These are phyloP conservation scores for Agrotis clavis DNA, from an alignment of 2,888 invertebrate species.

Conservation along the genomic window DNA sequence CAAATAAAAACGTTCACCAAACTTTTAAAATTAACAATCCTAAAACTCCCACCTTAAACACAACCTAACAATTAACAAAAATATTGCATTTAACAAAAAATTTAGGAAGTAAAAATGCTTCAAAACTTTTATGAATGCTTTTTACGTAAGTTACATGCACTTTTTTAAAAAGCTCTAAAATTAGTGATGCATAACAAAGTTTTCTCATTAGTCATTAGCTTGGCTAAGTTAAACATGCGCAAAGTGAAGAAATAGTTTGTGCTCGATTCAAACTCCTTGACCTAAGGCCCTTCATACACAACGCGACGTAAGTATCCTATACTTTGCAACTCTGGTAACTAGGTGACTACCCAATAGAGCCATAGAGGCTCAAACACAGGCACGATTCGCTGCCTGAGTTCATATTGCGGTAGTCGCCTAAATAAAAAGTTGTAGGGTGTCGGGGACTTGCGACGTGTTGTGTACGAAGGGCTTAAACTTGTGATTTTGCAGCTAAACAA, in stretches of 20 bases:
- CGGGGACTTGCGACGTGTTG: too few species aligned
- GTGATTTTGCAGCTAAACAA: slow-evolving; percentile 15
- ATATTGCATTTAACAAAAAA: slow-evolving; percentile 39
- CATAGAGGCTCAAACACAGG: too few species aligned
- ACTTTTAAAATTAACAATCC: neutral
- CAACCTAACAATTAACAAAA: slow-evolving; percentile 7
- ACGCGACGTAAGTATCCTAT: too few species aligned
- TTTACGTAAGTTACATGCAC: slow-evolving; percentile 46
- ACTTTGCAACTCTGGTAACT: too few species aligned
- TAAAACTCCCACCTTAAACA: neutral
- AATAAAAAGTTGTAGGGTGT: too few species aligned
- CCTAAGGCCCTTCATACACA: too few species aligned
- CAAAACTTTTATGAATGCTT: slow-evolving; percentile 45
- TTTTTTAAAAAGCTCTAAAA: slow-evolving; percentile 61
- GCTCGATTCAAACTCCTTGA: slow-evolving; percentile 34
- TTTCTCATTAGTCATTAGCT: slow-evolving; percentile 66
- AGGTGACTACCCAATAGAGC: too few species aligned
- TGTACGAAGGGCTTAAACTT: slow-evolving; percentile 20
- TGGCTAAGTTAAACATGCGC: slow-evolving; percentile 56
- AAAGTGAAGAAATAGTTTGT: slow-evolving; percentile 55
- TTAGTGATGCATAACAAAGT: slow-evolving; percentile 63
- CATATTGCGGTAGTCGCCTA: too few species aligned
- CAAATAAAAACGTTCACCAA: neutral
- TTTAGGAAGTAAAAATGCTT: slow-evolving; percentile 32
- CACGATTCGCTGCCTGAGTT: too few species aligned